Evolutionary conservation across 2,797 vertebrate species (phyloP).

Genomic region (Lates japonicus): DNA sequence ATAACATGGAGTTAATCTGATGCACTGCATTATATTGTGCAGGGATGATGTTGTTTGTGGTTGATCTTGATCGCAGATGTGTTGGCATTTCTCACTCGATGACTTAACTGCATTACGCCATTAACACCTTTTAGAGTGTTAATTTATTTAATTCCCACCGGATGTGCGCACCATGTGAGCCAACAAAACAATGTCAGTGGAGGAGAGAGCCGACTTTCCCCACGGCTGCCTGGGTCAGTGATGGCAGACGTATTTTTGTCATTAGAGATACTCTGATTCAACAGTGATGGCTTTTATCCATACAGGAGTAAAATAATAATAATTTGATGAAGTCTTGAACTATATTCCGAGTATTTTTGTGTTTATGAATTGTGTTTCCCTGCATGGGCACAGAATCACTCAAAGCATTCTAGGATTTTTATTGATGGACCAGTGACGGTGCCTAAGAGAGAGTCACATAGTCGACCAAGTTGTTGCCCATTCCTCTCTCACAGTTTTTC

Average conservation of each 20-base stretch:
- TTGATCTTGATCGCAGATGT: slow-evolving; percentile 51
- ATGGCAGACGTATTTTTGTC: neutral
- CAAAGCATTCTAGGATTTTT: slow-evolving; percentile 14
- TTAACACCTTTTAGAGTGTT: slow-evolving; percentile 52
- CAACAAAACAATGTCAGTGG: neutral
- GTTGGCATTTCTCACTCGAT: slow-evolving; percentile 40
- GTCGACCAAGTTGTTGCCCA: neutral
- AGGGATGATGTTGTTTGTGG: slow-evolving; percentile 23
- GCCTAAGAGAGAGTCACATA: neutral
- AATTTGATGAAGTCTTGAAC: too few species aligned
- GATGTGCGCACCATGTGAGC: neutral
- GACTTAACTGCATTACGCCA: slow-evolving; percentile 49
- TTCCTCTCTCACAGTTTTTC: neutral
- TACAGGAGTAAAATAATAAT: too few species aligned
- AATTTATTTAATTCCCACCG: slow-evolving; percentile 52
- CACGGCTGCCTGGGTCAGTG: neutral
- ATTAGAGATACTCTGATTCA: neutral
- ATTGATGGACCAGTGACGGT: neutral
- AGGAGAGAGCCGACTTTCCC: neutral
- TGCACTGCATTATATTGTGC: slow-evolving; percentile 5
- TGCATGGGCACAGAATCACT: slow-evolving; percentile 11
- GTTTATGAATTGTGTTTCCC: neutral
- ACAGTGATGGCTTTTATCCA: neutral
- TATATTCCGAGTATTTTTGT: neutral
- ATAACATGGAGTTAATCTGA: slow-evolving; percentile 21